Percentiles rank a stretch among this genome's conserved stretches.
Conservation (phyloP, 2,888 invertebrate species). For the Leptopilina drosophilae region DNA sequence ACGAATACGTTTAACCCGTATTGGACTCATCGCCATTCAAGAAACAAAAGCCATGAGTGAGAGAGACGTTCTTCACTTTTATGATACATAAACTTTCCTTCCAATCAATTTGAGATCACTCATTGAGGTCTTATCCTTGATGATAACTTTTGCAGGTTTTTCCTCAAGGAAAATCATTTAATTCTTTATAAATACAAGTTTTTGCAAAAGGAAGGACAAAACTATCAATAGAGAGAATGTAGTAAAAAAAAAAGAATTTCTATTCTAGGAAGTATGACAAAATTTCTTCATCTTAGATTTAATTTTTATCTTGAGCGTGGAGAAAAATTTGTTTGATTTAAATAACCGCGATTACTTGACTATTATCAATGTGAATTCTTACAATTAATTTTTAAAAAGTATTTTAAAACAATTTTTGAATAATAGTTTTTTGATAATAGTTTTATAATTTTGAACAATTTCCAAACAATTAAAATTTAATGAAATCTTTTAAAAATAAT, state of each 20-base stretch:
- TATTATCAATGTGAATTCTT: too few species aligned
- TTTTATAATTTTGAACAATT: too few species aligned
- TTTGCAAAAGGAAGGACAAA: neutral
- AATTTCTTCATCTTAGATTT: too few species aligned
- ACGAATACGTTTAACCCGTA: slow-evolving; percentile 65
- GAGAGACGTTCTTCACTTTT: slow-evolving; percentile 2
- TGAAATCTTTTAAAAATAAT: too few species aligned
- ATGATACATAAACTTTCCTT: slow-evolving; percentile 19
- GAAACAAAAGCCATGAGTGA: slow-evolving; percentile 40
- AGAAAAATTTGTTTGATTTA: too few species aligned
- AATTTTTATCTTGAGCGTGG: too few species aligned
- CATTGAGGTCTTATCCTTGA: slow-evolving; percentile 13
- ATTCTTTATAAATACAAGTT: neutral
- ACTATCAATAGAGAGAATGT: neutral
- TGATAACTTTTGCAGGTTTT: slow-evolving; percentile 6
- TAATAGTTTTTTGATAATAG: too few species aligned
- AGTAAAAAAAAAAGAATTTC: neutral
- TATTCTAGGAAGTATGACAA: neutral
- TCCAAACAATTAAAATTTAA: too few species aligned
- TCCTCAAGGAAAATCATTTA: neutral
- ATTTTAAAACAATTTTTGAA: too few species aligned
- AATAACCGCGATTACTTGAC: too few species aligned
- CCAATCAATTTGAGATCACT: slow-evolving; percentile 16
- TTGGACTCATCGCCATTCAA: slow-evolving; percentile 57
- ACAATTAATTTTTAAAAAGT: too few species aligned